Base-by-base conservation (phyloP, 2,797 vertebrate species). In the Lithobates pipiens region DNA sequence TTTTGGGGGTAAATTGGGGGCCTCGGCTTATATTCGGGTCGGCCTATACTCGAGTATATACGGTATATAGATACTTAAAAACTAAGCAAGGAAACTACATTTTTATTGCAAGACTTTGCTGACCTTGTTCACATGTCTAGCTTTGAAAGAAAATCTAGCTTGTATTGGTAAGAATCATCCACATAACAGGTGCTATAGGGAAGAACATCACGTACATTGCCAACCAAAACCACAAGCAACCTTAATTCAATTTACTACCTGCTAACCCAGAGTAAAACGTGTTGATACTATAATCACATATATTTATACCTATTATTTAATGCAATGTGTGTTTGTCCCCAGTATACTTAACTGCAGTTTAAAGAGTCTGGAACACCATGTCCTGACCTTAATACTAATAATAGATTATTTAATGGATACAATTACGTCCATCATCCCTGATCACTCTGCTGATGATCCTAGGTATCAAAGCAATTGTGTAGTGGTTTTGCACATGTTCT, bases 351-450 rank as follows among this genome's bases (percentile, higher is more conserved):
- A 44, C 8, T 15, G 6, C 39, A 16, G 15, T 18, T 23, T 39
- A 69, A 34, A 69, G 39, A 42, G 16, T 10, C 7, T 1, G 67
- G 72, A 75, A 75, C 72, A 75, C 67, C 39, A 34, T 75, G 72
- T 75, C n/a, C 72, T 76, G 72, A 16, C 72, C 36, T 42, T 34
- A 65, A 67, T 32, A 76, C 6, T 16, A 8, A 79, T 23, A 79
- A 69, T 82, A 72, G 73, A 72, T 36, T 13, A 54, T 39, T 29
- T 3, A 44, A 23, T 63, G 25, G 4, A 16, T 29, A 4, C 39
- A 68, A 32, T 65, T 65, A 65, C 72, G 6, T 27, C 13, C 8
- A 39, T 13, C 36, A 10, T 25, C 46, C n/a, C 8, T 39, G 8
- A 39, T 39, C 6, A 18, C 54, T 61, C 21, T 8, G 21, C 54